Percentiles rank a stretch among this genome's conserved stretches.
These are phyloP conservation scores for Echeneis naucrates DNA, from an alignment of 2,797 vertebrate genomes.

Conservation along the genomic window DNA sequence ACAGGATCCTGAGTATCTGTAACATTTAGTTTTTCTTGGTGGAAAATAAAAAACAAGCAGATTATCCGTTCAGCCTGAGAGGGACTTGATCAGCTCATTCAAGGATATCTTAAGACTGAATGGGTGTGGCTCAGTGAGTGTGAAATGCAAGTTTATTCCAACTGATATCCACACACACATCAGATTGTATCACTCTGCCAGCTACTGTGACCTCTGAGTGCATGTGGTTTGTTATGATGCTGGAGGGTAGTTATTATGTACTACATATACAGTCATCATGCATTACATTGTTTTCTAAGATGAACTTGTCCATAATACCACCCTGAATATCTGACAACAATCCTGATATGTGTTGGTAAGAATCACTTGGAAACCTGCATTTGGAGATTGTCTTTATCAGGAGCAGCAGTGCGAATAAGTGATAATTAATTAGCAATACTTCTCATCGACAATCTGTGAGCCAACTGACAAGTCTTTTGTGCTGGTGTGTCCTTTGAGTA, in stretches of 20 bases:
- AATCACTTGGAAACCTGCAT: conserved; percentile 23
- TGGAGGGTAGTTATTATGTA: not conserved
- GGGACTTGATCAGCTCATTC: not conserved
- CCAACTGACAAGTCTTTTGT: conserved; percentile 51
- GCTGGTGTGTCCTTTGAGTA: conserved; percentile 45
- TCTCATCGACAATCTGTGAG: conserved; percentile 35
- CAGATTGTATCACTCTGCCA: not conserved
- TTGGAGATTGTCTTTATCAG: conserved; percentile 27
- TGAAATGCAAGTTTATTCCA: not conserved
- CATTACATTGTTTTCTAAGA: not conserved
- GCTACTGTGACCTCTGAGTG: not conserved
- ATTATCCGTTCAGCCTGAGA: not conserved
- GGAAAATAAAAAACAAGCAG: not conserved
- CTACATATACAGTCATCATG: not conserved
- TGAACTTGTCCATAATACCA: conserved; percentile 11
- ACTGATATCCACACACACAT: not conserved
- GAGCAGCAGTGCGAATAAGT: conserved; percentile 36
- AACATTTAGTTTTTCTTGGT: not conserved
- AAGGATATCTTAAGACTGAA: not conserved
- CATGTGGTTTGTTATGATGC: not conserved
- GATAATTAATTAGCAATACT: conserved; percentile 52
- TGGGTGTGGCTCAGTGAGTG: not conserved
- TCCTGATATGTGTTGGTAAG: conserved; percentile 17
- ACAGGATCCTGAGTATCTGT: not conserved
- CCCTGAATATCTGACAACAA: conserved; percentile 30